Evolutionary conservation across 1,140 invertebrate species (phyloP).

Genomic region (Drosophila santomea): DNA sequence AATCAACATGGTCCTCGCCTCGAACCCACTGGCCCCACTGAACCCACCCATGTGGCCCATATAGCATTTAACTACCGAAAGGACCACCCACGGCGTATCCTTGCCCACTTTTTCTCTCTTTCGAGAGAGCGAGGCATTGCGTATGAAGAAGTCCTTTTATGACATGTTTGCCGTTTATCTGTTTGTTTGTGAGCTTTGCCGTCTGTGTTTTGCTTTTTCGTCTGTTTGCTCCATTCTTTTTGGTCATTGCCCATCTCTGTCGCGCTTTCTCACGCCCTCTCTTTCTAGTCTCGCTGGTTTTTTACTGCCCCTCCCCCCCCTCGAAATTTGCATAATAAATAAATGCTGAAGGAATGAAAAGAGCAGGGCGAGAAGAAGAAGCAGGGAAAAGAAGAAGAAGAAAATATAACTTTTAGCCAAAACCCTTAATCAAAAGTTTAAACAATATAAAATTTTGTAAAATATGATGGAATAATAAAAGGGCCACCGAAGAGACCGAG

Average conservation of each 20-base stretch:
- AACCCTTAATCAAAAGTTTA: constrained; percentile 80
- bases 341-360: constrained; percentile 35
- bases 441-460: constrained; percentile 78
- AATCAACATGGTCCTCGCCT: constrained; percentile 55
- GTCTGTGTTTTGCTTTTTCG: constrained; percentile 21
- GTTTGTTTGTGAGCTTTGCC: constrained; percentile 54
- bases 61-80: not conserved
- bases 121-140: constrained; percentile 45
- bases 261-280: constrained; percentile 11
- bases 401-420: constrained; percentile 40
- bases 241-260: constrained; percentile 9
- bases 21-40: not conserved
- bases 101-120: not conserved
- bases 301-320: constrained; percentile 39
- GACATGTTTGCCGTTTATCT: constrained; percentile 77
- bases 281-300: constrained; percentile 39
- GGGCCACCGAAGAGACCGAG: not conserved
- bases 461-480: constrained; percentile 50
- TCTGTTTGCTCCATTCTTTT: constrained; percentile 15
- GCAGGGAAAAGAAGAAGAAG: constrained; percentile 16
- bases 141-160: constrained; percentile 74
- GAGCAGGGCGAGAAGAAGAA: not conserved
- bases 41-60: not conserved
- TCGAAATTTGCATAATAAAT: constrained; percentile 71
- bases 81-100: not conserved